Conservation (phyloP, 2,888 invertebrate species). For the Poecilus cupreus region DNA sequence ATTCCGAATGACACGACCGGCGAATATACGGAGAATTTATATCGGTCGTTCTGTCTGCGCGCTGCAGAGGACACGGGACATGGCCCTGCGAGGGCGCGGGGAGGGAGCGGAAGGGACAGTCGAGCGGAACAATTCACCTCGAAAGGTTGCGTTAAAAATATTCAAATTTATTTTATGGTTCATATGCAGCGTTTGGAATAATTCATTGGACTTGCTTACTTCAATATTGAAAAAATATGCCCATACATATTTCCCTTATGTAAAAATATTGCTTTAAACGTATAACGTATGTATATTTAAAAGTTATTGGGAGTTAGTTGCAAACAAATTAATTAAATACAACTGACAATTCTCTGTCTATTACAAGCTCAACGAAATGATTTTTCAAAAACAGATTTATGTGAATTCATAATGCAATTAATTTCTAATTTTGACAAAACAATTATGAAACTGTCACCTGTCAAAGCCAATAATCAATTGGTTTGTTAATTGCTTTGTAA, state of each 20-base stretch:
- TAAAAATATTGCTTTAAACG: not conserved
- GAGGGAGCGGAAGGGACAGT: not conserved
- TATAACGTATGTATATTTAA: not conserved
- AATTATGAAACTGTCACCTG: not conserved
- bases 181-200: slow-evolving; percentile 40
- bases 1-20: slow-evolving; percentile 78
- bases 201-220: slow-evolving; percentile 32
- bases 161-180: slow-evolving; percentile 45
- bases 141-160: slow-evolving; percentile 21
- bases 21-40: slow-evolving; percentile 78
- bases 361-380: too few species aligned
- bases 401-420: not conserved
- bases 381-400: too few species aligned
- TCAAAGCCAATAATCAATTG: not conserved
- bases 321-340: too few species aligned
- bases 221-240: slow-evolving; percentile 28
- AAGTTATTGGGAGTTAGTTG: too few species aligned
- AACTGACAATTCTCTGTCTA: too few species aligned
- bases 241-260: slow-evolving; percentile 35
- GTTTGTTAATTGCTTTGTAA: not conserved
- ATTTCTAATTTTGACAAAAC: not conserved
- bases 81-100: not conserved
- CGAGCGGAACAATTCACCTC: slow-evolving; percentile 15
- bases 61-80: not conserved
- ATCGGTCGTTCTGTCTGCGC: slow-evolving; percentile 70